phyloP scores from a whole-genome alignment of 1,140 invertebrate genomes.

The Tenebrio molitor region DNA sequence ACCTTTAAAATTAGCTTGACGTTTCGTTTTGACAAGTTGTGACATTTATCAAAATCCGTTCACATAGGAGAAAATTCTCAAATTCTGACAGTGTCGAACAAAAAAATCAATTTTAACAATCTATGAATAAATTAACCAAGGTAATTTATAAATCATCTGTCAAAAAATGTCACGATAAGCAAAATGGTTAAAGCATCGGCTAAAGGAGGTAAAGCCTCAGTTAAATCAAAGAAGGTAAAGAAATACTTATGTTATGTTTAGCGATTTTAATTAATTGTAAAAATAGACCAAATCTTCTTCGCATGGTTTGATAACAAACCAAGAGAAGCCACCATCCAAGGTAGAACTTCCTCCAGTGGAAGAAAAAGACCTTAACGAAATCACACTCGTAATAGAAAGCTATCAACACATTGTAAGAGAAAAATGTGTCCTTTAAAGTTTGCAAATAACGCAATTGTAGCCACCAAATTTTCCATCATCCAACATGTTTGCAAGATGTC shows the following conservation, averaged over 20 bases:
- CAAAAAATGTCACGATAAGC: too few species aligned
- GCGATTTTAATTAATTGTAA: not conserved
- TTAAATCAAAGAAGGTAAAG: conserved; percentile 5
- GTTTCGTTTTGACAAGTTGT: too few species aligned
- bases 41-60: too few species aligned
- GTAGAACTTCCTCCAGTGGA: not conserved
- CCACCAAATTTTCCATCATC: conserved; percentile 3
- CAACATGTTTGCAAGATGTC: not conserved
- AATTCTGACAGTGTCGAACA: too few species aligned
- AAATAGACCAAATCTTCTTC: too few species aligned
- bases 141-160: too few species aligned
- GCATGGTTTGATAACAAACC: not conserved
- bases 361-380: conserved; percentile 2
- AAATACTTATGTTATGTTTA: not conserved
- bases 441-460: not conserved
- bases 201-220: not conserved
- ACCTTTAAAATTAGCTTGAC: too few species aligned
- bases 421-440: not conserved
- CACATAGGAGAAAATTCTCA: too few species aligned
- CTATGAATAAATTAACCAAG: too few species aligned
- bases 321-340: not conserved
- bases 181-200: conserved; percentile 13
- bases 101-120: too few species aligned
- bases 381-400: conserved; percentile 8
- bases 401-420: conserved; percentile 7